These are phyloP conservation scores for Calliopsis andreniformis DNA, from an alignment of 1,140 invertebrate species.

Conservation along the genomic window DNA sequence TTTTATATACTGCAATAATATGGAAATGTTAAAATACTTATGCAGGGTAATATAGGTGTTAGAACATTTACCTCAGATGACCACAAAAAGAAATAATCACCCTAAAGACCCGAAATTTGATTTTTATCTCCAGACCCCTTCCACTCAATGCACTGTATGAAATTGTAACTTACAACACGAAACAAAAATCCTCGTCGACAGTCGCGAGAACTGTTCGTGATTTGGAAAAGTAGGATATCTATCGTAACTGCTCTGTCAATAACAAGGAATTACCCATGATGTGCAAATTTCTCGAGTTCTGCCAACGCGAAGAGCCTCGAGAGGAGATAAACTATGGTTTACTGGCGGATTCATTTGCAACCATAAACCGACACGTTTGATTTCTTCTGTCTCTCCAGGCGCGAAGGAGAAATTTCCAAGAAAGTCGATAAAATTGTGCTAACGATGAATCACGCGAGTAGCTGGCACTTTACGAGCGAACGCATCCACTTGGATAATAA, in stretches of 20 bases:
- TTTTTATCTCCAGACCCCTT: too few relatives aligned
- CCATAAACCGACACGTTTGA: not conserved
- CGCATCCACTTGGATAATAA: not conserved
- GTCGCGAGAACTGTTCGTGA: not conserved
- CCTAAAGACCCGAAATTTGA: too few relatives aligned
- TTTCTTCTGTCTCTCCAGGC: not conserved
- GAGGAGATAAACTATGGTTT: too few relatives aligned
- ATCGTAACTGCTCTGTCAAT: constrained; percentile 16
- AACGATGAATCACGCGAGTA: constrained; percentile 6
- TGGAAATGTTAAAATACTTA: too few relatives aligned
- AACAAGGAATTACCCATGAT: not conserved
- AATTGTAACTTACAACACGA: not conserved
- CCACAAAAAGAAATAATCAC: too few relatives aligned
- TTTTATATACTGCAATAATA: too few relatives aligned
- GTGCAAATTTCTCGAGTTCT: constrained; percentile 12
- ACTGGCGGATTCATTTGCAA: too few relatives aligned
- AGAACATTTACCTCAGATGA: too few relatives aligned
- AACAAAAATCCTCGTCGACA: not conserved
- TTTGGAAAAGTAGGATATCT: constrained; percentile 1
- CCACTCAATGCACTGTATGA: too few relatives aligned
- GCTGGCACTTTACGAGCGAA: not conserved
- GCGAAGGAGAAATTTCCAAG: constrained; percentile 29
- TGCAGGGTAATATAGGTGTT: too few relatives aligned
- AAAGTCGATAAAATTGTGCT: constrained; percentile 8
- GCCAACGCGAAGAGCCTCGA: not conserved